Percentiles rank a stretch among this genome's conserved stretches.
These are phyloP conservation scores for Sinhomidia bicolor DNA, from an alignment of 2,888 invertebrate genomes.

Conservation along the genomic window DNA sequence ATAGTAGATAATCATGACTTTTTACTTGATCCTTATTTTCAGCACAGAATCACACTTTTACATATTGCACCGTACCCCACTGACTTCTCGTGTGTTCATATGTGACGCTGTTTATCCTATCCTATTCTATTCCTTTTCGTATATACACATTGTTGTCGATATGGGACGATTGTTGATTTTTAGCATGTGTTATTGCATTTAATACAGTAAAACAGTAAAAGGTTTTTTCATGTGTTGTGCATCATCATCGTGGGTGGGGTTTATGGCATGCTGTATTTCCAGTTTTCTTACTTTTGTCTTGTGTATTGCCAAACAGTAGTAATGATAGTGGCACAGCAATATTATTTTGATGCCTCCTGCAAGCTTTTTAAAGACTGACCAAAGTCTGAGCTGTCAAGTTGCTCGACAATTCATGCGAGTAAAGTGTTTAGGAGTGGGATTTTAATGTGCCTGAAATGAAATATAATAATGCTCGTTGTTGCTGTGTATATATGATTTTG, in stretches of 20 bases:
- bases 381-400: slow-evolving; percentile 19
- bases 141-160: slow-evolving; percentile 15
- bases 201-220: not conserved
- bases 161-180: slow-evolving; percentile 15
- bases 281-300: slow-evolving; percentile 66
- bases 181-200: slow-evolving; percentile 1
- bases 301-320: slow-evolving; percentile 17
- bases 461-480: slow-evolving; percentile 29
- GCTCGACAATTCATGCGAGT: not conserved
- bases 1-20: not conserved
- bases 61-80: not conserved
- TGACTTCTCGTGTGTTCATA: not conserved
- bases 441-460: slow-evolving; percentile 59
- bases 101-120: not conserved
- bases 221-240: not conserved
- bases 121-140: not conserved
- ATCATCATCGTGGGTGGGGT: slow-evolving; percentile 70
- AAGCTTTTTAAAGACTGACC: slow-evolving; percentile 16
- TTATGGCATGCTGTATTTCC: slow-evolving; percentile 70
- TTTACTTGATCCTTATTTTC: not conserved
- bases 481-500: slow-evolving; percentile 10
- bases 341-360: slow-evolving; percentile 24
- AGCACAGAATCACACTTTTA: not conserved
- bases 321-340: not conserved
- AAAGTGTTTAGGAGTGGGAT: slow-evolving; percentile 60